A percentile compares a stretch with the other conserved stretches of the same genome.
These are phyloP conservation scores for Drosophila murphyi DNA, from an alignment of 1,140 invertebrate genomes.

Conservation along the genomic window DNA sequence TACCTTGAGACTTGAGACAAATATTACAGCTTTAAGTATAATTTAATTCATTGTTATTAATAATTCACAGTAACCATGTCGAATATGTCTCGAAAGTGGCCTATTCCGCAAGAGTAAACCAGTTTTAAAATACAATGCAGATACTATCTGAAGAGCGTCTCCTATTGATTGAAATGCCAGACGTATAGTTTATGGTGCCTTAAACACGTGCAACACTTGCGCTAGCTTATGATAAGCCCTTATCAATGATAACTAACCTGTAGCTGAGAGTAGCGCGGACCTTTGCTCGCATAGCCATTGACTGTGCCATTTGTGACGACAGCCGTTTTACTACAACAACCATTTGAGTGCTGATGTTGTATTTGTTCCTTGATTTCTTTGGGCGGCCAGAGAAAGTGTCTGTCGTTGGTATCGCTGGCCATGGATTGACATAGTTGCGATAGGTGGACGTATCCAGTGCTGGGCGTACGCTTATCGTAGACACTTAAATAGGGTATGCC, in stretches of 20 bases:
- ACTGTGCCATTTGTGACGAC: slow-evolving; percentile 32
- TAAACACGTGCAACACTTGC: neutral
- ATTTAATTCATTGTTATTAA: no score
- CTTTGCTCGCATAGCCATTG: slow-evolving; percentile 51
- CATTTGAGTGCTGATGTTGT: slow-evolving; percentile 21
- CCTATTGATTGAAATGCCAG: no score
- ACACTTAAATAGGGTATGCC: slow-evolving; percentile 73
- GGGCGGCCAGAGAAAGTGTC: slow-evolving; percentile 40
- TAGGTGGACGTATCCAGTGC: slow-evolving; percentile 53
- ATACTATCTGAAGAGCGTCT: no score
- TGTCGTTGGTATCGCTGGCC: neutral
- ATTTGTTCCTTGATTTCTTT: slow-evolving; percentile 22
- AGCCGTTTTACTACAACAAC: slow-evolving; percentile 35
- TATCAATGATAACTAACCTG: slow-evolving; percentile 50
- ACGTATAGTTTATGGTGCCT: no score
- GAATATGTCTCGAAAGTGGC: no score
- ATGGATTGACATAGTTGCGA: slow-evolving; percentile 30
- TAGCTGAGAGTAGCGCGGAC: slow-evolving; percentile 32
- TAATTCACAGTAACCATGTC: no score
- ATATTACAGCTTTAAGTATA: no score
- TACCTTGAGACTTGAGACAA: neutral
- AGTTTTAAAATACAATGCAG: no score
- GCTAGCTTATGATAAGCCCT: slow-evolving; percentile 10
- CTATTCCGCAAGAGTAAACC: no score
- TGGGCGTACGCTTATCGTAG: slow-evolving; percentile 59